Percentiles rank a stretch among this genome's conserved stretches.
Conservation (phyloP, 2,797 vertebrate species). For the Phrynocephalus guinanensis region DNA sequence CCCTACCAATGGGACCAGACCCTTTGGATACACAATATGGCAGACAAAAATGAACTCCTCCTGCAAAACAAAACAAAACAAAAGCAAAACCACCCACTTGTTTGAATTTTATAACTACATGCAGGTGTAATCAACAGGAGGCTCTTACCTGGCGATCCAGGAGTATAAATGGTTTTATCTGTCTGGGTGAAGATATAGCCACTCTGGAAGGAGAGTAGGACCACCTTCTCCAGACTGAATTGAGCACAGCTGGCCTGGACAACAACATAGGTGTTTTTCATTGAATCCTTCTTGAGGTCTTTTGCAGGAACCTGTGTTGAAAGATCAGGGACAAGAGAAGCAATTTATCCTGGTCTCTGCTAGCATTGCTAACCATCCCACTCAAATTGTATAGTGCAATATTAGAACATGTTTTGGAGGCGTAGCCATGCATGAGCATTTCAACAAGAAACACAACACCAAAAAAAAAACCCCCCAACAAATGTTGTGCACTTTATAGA, state of each 20-base stretch:
- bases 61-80: too few species aligned
- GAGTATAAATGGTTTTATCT: slow-evolving; percentile 84
- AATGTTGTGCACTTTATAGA: too few species aligned
- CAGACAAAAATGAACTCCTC: too few species aligned
- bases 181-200: slow-evolving; percentile 84
- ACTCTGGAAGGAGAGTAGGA: slow-evolving; percentile 82
- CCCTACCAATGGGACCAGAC: too few species aligned
- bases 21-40: too few species aligned
- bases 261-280: slow-evolving; percentile 75
- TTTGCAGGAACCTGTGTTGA: slow-evolving; percentile 61
- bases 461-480: too few species aligned
- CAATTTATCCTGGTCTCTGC: not conserved
- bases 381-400: too few species aligned
- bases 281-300: slow-evolving; percentile 41
- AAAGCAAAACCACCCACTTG: too few species aligned
- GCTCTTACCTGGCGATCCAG: slow-evolving; percentile 63
- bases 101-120: too few species aligned
- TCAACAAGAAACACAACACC: too few species aligned
- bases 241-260: slow-evolving; percentile 73
- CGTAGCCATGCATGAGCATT: too few species aligned
- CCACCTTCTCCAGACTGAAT: slow-evolving; percentile 78
- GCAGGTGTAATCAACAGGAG: too few species aligned
- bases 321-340: not conserved
- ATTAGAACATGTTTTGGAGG: not conserved
- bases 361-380: not conserved